Base-by-base conservation (phyloP, 1,140 invertebrate species). In the Planococcus citri region DNA sequence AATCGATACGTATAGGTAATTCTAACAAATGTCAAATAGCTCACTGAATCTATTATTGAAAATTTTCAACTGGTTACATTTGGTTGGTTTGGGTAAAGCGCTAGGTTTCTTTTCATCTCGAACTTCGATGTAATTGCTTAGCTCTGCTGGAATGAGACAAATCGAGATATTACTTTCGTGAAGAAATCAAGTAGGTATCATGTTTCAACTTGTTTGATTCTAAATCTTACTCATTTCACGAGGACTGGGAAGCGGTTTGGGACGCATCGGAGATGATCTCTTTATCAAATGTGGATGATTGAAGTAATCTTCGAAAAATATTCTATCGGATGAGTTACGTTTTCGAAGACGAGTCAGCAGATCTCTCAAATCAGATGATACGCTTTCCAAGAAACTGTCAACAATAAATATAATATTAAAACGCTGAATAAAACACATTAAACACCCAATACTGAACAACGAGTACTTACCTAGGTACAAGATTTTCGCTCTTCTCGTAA, bases 401-500 rank as follows among this genome's bases (percentile, higher is more conserved):
- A n/a, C n/a, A n/a, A n/a, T 80, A n/a, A n/a, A n/a, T n/a, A n/a
- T n/a, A n/a, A n/a, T n/a, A n/a, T n/a, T n/a, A 51, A 51, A 51
- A 51, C 17, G n/a, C 3, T 17, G 17, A 51, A 33, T 6, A 51
- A 17, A 17, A 51, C n/a, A 17, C 17, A 9, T 9, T 2, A n/a
- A 17, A 20, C 17, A 51, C 41, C 6, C 41, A 51, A 68, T 68
- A 24, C 24, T 68, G 33, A 27, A 25, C 25, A n/a, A 67, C 29
- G 29, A 14, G 67, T n/a, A n/a, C n/a, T n/a, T 84, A 96, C 93
- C 94, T 95, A 73, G 97, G 97, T 70, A 89, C 85, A 70, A 99
- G 82, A 79, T 97, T 93, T n/a, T 87, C 85, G 80, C 95, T 96
- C 77, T 94, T 94, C 78, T 99, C 97, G 78, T 99, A 99, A 79